A percentile compares a stretch with the other conserved stretches of the same genome.
Conservation (phyloP, 1,140 invertebrate genomes). For the Cephus cinctus region DNA sequence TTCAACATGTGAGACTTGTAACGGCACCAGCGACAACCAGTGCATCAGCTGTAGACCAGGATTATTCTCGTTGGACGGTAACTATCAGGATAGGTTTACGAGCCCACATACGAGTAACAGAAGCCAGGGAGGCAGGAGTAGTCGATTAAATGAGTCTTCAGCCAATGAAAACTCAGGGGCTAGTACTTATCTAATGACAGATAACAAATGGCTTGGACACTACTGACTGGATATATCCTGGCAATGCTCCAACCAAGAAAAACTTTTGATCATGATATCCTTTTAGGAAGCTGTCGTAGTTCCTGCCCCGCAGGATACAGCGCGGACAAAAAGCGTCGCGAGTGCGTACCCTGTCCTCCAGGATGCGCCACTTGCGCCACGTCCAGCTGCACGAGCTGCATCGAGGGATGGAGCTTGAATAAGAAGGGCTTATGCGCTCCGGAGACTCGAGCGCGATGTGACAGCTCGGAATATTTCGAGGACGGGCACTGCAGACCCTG, state of each 20-base stretch:
- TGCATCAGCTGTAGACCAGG: conserved; percentile 77
- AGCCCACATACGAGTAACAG: too few species aligned
- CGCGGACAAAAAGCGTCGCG: conserved; percentile 72
- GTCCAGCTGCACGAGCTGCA: conserved; percentile 67
- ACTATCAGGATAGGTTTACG: too few species aligned
- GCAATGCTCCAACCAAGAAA: too few species aligned
- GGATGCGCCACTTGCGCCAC: conserved; percentile 72
- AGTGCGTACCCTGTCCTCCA: conserved; percentile 71
- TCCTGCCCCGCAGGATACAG: conserved; percentile 71
- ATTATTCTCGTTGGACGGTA: conserved; percentile 65
- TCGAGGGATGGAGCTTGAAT: conserved; percentile 69
- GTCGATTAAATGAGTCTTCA: too few species aligned
- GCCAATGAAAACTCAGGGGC: too few species aligned
- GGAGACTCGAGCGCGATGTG: conserved; percentile 65
- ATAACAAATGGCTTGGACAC: conserved; percentile 12
- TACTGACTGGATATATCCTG: too few species aligned
- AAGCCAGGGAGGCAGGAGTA: too few species aligned
- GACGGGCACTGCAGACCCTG: conserved; percentile 68
- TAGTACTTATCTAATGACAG: too few species aligned
- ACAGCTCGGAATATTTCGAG: conserved; percentile 68
- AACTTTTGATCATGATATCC: conserved; percentile 21
- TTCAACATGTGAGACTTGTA: conserved; percentile 78
- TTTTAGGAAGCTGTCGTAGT: conserved; percentile 47
- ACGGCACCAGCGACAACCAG: conserved; percentile 71
- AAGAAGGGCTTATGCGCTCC: conserved; percentile 71